phyloP scores from a whole-genome alignment of 2,888 invertebrate species.

The Drosophila siamana region DNA sequence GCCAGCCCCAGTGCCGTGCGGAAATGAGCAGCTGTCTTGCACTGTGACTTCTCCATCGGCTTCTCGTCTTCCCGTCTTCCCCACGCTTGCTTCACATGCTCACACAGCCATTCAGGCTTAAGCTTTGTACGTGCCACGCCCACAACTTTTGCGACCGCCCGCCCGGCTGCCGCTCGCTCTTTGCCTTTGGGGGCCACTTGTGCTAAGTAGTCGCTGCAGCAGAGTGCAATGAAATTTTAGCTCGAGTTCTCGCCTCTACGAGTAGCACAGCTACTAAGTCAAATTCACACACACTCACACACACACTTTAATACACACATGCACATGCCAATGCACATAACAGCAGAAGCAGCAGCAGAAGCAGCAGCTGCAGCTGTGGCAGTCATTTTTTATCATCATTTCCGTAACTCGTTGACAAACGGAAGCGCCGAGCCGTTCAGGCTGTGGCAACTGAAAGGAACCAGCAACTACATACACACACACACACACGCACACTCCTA shows the following conservation, averaged over 20 bases:
- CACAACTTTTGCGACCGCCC: slow-evolving; percentile 12
- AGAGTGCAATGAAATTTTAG: slow-evolving; percentile 80
- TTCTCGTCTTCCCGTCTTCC: background rate
- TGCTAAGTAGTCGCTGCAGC: slow-evolving; percentile 77
- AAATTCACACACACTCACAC: slow-evolving; percentile 44
- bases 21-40: slow-evolving; percentile 80
- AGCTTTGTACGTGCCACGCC: slow-evolving; percentile 47
- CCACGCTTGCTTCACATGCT: background rate
- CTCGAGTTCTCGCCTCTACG: slow-evolving; percentile 44
- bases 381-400: slow-evolving; percentile 82
- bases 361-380: slow-evolving; percentile 63
- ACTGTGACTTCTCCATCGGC: slow-evolving; percentile 59
- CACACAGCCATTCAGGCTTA: slow-evolving; percentile 53
- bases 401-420: slow-evolving; percentile 83
- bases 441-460: slow-evolving; percentile 43
- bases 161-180: background rate
- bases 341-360: slow-evolving; percentile 41
- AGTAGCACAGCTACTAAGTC: slow-evolving; percentile 73
- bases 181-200: slow-evolving; percentile 75
- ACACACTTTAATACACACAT: slow-evolving; percentile 17
- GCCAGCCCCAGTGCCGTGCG: slow-evolving; percentile 67
- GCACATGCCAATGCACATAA: slow-evolving; percentile 51
- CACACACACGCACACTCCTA: slow-evolving; percentile 8
- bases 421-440: slow-evolving; percentile 77
- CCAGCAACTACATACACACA: slow-evolving; percentile 23